Conservation (phyloP, 2,113 vertebrate genomes). For the Calonectris borealis region DNA sequence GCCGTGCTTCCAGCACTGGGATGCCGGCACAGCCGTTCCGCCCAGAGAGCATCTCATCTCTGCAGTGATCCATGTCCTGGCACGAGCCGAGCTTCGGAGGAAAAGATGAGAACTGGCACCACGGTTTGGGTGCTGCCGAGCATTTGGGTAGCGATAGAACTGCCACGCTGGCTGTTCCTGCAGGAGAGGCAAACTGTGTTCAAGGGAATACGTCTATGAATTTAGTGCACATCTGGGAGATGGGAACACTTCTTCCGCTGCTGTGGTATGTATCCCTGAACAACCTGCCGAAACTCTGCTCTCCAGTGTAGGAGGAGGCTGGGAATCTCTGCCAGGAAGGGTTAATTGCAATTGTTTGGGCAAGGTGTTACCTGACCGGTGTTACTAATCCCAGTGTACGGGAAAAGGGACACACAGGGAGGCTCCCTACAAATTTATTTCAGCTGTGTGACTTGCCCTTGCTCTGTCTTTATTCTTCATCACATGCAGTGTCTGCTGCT, state of each 20-base stretch:
- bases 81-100: accelerated
- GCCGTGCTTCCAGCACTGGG: not conserved
- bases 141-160: not conserved
- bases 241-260: not conserved
- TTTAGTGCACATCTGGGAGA: not conserved
- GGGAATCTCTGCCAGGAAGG: not conserved
- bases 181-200: not conserved
- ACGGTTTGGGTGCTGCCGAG: not conserved
- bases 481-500: not conserved
- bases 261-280: not conserved
- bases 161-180: not conserved
- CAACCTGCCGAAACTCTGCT: not conserved
- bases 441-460: not conserved
- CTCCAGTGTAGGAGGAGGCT: not conserved
- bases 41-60: accelerated
- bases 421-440: not conserved
- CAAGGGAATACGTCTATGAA: accelerated
- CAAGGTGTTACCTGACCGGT: not conserved
- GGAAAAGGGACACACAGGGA: not conserved
- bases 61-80: accelerated
- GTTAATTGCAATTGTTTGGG: not conserved
- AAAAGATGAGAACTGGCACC: not conserved
- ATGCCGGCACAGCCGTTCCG: not conserved
- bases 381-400: not conserved
- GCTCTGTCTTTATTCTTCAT: not conserved